These are phyloP conservation scores for Macrobrachium rosenbergii DNA, from an alignment of 1,140 invertebrate genomes.

Conservation along the genomic window DNA sequence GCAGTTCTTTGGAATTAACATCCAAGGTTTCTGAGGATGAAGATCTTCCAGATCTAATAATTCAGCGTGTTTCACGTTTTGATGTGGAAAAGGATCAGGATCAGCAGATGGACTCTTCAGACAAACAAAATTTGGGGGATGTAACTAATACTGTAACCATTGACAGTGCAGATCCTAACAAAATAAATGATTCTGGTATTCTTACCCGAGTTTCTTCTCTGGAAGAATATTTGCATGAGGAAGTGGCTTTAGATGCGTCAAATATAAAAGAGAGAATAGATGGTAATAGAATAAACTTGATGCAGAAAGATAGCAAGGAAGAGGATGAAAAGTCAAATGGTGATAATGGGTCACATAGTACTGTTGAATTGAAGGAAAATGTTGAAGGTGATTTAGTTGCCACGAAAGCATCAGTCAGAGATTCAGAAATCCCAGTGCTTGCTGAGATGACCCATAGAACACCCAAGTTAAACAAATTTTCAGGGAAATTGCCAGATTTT, in stretches of 20 bases:
- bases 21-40: background rate
- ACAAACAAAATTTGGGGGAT: background rate
- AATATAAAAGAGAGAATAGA: background rate
- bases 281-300: background rate
- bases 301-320: background rate
- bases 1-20: too few relatives aligned
- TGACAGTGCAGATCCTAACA: background rate
- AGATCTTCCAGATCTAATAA: slow-evolving; percentile 25
- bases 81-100: background rate
- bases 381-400: background rate
- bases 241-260: background rate
- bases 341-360: background rate
- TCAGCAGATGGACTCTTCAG: too few relatives aligned
- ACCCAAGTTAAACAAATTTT: slow-evolving; percentile 43
- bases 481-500: slow-evolving; percentile 25
- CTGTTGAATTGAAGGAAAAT: background rate
- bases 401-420: background rate
- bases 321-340: background rate
- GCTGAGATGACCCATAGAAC: background rate
- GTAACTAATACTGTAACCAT: background rate
- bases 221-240: background rate
- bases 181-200: slow-evolving; percentile 15
- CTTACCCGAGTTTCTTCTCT: background rate
- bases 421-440: background rate
- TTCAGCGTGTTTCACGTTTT: background rate